Evolutionary conservation across 2,113 vertebrate species (phyloP), one percentile per base, ranked within the genome.

Genomic region (Hippoglossus stenolepis): DNA sequence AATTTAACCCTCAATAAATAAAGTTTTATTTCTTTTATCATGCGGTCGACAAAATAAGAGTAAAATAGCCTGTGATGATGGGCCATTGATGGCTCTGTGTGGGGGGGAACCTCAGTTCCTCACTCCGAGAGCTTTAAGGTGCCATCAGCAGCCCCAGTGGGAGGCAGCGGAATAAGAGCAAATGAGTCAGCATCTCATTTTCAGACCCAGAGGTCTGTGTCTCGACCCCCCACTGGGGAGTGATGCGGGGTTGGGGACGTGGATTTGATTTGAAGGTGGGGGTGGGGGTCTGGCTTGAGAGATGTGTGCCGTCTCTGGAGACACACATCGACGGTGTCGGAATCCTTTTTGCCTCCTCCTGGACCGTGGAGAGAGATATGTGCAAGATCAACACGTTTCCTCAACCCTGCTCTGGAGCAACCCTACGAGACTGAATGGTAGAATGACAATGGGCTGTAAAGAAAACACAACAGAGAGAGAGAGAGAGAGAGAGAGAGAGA

Each of bases 321-420:
- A 85, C 58, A 20, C 40, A 70, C 43, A 58, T 3, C 2, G 51
- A 53, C 80, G 49, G 59, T 3, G 65, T 59, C 64, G 43, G 62
- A 79, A 45, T 58, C 26, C 45, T 53, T 62, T 62, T 40, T 53
- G 73, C 45, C 45, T 49, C 45, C 5, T 43, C 45, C 15, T 49
- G 45, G 3, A 31, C 45, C 49, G 54, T n/a, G 45, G 54, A 49
- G 53, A 68, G 58, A 78, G 79, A 80, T 49, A 66, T 54, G 70
- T 80, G 65, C 49, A 59, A 81, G 51, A 85, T 85, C 82, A 84
- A 88, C 65, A 87, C 38, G 85, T 79, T 75, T 86, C 49, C n/a
- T 76, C 40, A 57, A 69, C 51, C 21, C 49, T 17, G 56, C 60
- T 56, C 59, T 59, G 72, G 51, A 47, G 72, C 75, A 72, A 70